Evolutionary conservation across 2,797 vertebrate species (phyloP), one percentile per base, ranked within the genome.

Genomic region (Anas acuta): DNA sequence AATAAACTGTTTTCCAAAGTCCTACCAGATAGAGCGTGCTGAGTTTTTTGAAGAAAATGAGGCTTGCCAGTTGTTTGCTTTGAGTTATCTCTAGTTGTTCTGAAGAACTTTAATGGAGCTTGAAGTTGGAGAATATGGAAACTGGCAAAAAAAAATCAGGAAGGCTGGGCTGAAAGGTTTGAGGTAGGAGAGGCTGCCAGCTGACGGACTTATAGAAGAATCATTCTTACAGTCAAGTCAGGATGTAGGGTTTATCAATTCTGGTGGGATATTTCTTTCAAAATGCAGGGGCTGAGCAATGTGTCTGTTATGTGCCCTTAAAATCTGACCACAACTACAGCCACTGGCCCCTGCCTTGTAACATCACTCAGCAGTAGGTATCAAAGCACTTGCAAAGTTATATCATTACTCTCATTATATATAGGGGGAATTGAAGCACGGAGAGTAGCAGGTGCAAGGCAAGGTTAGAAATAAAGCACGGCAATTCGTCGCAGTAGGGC

Each of bases 161-260:
- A 35, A 23, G 6, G 3, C 0, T 67, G 66, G 53, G 28, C 32
- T 71, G 56, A 33, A 47, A 75, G 13, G 9, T 45, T 33, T 28
- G 6, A 64, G 22, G 17, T 33, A 8, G 25, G 8, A 58, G 53
- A 32, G 41, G 17, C 30, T 77, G 12, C 7, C 22, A 7, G 25
- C 64, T 64, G 0, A 0, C 28, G 2, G 20, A 6, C 32, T 66
- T 61, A 37, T 26, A 2, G 2, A 53, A 57, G 5, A 76, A 69
- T 67, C 54, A 18, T 6, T 39, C 21, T 22, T 28, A 3, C 1
- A 18, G 3, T 20, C 61, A n/a, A 89, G 7, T 26, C 26, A 66
- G 49, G 14, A 16, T 87, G 45, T 35, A 11, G 13, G 9, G 7
- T 21, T 23, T 54, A 0, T 33, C 45, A 33, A 25, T 7, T 60